Conservation (phyloP, 2,888 invertebrate species). For the Temnothorax unifasciatus region DNA sequence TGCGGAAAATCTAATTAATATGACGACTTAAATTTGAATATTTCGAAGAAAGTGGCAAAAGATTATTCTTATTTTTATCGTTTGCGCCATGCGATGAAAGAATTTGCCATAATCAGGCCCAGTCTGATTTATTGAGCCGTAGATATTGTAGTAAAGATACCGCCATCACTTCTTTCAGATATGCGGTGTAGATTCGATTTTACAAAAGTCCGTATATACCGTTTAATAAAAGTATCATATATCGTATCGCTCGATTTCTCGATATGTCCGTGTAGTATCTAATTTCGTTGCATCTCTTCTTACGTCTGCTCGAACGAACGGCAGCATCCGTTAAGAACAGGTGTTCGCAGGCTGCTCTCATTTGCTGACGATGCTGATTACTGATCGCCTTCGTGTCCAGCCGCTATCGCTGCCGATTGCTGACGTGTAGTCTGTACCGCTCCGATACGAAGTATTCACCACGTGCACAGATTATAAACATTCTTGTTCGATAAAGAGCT, state of each 20-base stretch:
- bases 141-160: neutral
- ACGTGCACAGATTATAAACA: constrained; percentile 75
- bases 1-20: neutral
- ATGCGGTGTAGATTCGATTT: neutral
- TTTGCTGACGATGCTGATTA: constrained; percentile 74
- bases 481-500: constrained; percentile 66
- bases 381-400: constrained; percentile 68
- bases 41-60: neutral
- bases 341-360: constrained; percentile 67
- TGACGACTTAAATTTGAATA: neutral
- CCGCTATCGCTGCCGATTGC: constrained; percentile 71
- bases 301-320: constrained; percentile 57
- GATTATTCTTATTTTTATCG: neutral
- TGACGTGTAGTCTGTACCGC: constrained; percentile 76
- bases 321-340: constrained; percentile 65
- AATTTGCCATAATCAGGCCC: neutral
- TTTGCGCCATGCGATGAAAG: neutral
- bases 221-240: neutral
- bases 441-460: constrained; percentile 71
- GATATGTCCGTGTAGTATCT: constrained; percentile 24
- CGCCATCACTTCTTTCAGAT: neutral
- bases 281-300: constrained; percentile 48
- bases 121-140: neutral
- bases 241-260: constrained; percentile 27
- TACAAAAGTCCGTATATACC: neutral